These are phyloP conservation scores for Bostrychus sinensis DNA, from an alignment of 2,113 vertebrate genomes.

Conservation along the genomic window DNA sequence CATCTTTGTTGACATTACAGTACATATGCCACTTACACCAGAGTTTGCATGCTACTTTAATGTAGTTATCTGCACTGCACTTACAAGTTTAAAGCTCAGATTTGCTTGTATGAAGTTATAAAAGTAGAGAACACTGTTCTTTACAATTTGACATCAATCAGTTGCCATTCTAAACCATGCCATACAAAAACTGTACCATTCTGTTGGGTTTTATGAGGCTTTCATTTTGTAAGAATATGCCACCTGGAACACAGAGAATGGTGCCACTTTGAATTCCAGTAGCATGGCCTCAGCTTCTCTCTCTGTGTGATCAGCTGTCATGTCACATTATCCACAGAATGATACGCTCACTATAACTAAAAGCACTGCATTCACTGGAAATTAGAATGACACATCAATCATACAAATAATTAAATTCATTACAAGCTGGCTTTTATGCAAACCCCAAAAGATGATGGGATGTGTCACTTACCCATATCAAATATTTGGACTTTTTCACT, in stretches of 20 bases:
- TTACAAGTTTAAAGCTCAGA: too few relatives aligned
- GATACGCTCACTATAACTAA: slow-evolving; percentile 40
- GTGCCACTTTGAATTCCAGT: slow-evolving; percentile 12
- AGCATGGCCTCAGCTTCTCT: slow-evolving; percentile 15
- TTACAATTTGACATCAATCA: too few relatives aligned
- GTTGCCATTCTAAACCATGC: too few relatives aligned
- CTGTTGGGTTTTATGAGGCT: neutral
- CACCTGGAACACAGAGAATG: neutral
- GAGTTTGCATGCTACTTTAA: too few relatives aligned
- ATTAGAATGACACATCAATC: slow-evolving; percentile 62
- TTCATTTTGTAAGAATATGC: neutral
- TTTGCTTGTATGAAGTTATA: too few relatives aligned
- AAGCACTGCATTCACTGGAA: slow-evolving; percentile 41
- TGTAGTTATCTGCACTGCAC: too few relatives aligned
- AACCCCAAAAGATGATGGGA: slow-evolving; percentile 48
- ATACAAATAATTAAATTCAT: slow-evolving; percentile 51
- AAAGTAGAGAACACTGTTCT: too few relatives aligned
- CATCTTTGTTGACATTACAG: too few relatives aligned
- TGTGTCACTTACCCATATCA: slow-evolving; percentile 46
- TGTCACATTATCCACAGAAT: slow-evolving; percentile 51
- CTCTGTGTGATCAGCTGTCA: slow-evolving; percentile 53
- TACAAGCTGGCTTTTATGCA: slow-evolving; percentile 22
- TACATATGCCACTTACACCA: too few relatives aligned
- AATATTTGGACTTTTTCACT: slow-evolving; percentile 52
- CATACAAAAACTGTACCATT: too few relatives aligned